Evolutionary conservation across 1,140 invertebrate species (phyloP).

Genomic region (Dendroctonus ponderosae): DNA sequence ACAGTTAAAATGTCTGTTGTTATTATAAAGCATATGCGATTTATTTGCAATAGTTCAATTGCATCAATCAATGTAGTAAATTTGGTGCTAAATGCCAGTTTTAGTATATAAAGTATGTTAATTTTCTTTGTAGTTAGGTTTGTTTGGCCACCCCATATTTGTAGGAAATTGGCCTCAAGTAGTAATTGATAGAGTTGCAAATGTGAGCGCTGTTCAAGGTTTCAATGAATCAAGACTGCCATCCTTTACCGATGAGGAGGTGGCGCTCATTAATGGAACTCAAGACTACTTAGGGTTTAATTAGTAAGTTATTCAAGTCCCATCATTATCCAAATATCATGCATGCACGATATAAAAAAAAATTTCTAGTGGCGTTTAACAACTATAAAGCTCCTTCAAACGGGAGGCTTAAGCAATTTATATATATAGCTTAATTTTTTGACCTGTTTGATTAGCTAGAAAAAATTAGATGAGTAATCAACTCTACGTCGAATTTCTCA

Average conservation of each 20-base stretch:
- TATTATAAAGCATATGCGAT: no score
- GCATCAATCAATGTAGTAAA: no score
- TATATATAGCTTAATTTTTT: no score
- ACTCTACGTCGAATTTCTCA: no score
- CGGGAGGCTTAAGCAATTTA: no score
- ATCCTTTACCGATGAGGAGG: slow-evolving; percentile 60
- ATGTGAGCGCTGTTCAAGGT: slow-evolving; percentile 60
- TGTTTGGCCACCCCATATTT: slow-evolving; percentile 65
- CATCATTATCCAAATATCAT: no score
- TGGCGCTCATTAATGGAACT: slow-evolving; percentile 55
- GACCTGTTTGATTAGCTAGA: no score
- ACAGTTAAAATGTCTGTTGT: not conserved
- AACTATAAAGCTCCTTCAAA: no score
- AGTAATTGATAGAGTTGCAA: slow-evolving; percentile 58
- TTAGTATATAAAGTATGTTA: slow-evolving; percentile 51
- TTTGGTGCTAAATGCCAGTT: slow-evolving; percentile 43
- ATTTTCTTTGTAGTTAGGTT: slow-evolving; percentile 54
- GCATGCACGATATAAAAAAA: no score
- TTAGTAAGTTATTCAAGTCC: slow-evolving; percentile 4
- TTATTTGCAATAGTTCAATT: no score
- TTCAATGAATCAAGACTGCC: slow-evolving; percentile 59
- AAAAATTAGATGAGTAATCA: no score
- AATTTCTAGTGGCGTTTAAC: no score
- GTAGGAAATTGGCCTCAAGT: slow-evolving; percentile 64
- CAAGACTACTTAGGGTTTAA: slow-evolving; percentile 44